Percentiles rank a stretch among this genome's conserved stretches.
Conservation (phyloP, 2,797 vertebrate species). For the Pipistrellus pygmaeus region DNA sequence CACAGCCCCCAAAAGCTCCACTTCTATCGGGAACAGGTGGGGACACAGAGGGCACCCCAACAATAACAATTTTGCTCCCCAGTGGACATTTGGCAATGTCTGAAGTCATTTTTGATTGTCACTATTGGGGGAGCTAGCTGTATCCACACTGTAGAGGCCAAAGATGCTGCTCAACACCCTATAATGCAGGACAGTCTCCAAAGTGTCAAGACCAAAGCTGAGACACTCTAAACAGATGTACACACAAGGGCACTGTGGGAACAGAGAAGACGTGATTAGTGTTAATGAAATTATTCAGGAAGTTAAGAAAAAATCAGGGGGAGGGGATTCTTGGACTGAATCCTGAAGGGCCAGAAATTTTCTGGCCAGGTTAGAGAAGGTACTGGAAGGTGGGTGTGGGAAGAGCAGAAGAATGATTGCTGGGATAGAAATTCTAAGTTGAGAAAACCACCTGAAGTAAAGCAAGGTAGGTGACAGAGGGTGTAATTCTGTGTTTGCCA, state of each 20-base stretch:
- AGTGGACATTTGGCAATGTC: neutral
- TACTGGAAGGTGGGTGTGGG: neutral
- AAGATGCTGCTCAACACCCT: neutral
- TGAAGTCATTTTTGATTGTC: neutral
- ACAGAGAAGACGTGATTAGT: neutral
- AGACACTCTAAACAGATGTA: neutral
- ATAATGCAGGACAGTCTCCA: neutral
- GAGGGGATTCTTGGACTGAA: neutral
- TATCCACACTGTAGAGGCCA: neutral
- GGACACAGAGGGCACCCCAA: neutral
- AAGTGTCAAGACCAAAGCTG: neutral
- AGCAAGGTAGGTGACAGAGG: neutral
- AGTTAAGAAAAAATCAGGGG: neutral
- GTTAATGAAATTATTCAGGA: neutral
- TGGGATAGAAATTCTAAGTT: neutral
- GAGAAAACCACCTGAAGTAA: neutral
- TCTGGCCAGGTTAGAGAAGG: neutral
- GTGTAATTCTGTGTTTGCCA: neutral
- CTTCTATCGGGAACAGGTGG: neutral
- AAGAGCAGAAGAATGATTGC: neutral
- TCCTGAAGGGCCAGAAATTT: neutral
- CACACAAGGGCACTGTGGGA: neutral
- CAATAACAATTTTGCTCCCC: neutral
- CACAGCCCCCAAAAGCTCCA: neutral
- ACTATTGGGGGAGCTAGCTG: neutral